Evolutionary conservation across 1,140 invertebrate genomes (phyloP), one percentile per base, ranked within the genome.

Genomic region (Dendrolimus punctatus): DNA sequence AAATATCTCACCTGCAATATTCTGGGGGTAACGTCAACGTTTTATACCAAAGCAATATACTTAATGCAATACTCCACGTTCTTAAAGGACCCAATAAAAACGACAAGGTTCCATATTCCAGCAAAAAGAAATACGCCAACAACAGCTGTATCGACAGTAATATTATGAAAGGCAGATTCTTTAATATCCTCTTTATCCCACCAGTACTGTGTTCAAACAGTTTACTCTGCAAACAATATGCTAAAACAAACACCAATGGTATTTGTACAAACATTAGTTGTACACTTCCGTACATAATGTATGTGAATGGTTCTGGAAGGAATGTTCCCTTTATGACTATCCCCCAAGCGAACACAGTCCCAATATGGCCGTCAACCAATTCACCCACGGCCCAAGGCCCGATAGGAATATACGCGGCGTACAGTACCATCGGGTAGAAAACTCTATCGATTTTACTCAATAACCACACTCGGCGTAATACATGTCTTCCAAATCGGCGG

Each of bases 321-420:
- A 91, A 94, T 36, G 90, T 85, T 39, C 92, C 91, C 70, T 92
- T 91, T 23, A 97, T 90, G 65, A 93, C 91, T 54, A 94, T 94
- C 10, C 96, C 96, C 95, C 95, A 97, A 0, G 94, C 92, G 88
- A 97, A 98, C 61, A 96, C 91, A 2, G 92, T 84, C 6, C 96
- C 95, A 40, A 91, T 90, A 63, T 95, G 90, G 55, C 92, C 91
- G 68, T 95, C 93, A 55, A 97, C 90, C 8, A 97, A 85, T 82
- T 96, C 92, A 9, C 95, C 95, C 60, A 96, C 85, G 53, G 94
- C 92, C 95, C 95, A 97, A 0, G 96, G 95, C 37, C 95, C 95
- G 91, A 88, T 58, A 60, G 87, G 83, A 53, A 89, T 61, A 77
- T 95, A 96, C 23, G 95, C 61, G 6, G 93, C 90, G 66, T 94